Evolutionary conservation across 2,888 invertebrate genomes (phyloP), one percentile per base, ranked within the genome.

Genomic region (Erynnis tages): DNA sequence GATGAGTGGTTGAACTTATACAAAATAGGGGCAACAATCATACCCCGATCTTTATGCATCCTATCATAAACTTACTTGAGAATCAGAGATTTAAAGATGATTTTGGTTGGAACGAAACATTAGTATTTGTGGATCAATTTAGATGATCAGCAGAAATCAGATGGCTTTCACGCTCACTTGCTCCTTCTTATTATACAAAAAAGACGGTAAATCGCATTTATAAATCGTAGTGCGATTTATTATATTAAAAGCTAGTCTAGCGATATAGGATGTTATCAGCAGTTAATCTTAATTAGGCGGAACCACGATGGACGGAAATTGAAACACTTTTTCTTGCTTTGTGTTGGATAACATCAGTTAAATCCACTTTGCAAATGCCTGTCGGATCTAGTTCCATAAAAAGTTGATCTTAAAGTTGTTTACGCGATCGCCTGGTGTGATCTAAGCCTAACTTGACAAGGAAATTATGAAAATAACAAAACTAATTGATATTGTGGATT

Each of bases 381-480:
- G 21, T 48, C 23, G 17, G 40, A 48, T 40, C 21, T 40, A 2
- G 40, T 40, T 48, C 38, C 25, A 32, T 25, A 48, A 49, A 49
- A 41, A 25, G 40, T 32, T 32, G 16, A 40, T 40, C 8, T 30
- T 2, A 6, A 29, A 29, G 8, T 7, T 1, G 2, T 29, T 38
- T 30, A 47, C 11, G 14, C 17, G n/a, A 27, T 37, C 17, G n/a
- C 14, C n/a, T 19, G 23, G 11, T 8, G 2, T 4, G 21, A 30
- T 40, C 29, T 40, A 29, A 37, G 37, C 17, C 19, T 32, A 38
- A 30, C 16, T 32, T 40, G 40, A 32, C 40, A 13, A 32, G 10
- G 32, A 40, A 21, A 30, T 48, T 38, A 40, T 41, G 44, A 40
- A 49, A 49, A 49, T 49, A 11, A 40, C 23, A 16, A 48, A 47